phyloP scores from a whole-genome alignment of 1,140 invertebrate species.

The Phenacoccus solenopsis region DNA sequence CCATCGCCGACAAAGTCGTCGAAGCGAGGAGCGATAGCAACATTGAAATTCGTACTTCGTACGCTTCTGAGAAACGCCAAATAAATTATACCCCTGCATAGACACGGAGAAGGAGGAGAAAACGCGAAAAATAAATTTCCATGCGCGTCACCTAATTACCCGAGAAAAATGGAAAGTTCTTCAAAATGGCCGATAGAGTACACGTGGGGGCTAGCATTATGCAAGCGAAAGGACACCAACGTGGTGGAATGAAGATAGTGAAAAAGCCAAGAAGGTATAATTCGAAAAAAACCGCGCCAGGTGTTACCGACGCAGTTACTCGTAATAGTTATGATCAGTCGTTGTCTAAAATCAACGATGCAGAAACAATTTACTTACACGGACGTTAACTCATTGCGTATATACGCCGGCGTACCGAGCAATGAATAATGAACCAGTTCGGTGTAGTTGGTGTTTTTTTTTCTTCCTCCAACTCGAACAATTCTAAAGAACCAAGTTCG shows the following conservation, averaged over 20 bases:
- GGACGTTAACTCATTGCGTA: slow-evolving; percentile 11
- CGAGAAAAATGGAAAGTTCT: slow-evolving; percentile 7
- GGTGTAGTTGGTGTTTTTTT: too few relatives aligned
- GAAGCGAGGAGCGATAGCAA: too few relatives aligned
- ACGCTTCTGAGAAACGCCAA: too few relatives aligned
- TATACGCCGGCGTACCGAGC: too few relatives aligned
- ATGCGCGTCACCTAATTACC: too few relatives aligned
- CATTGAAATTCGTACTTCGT: too few relatives aligned
- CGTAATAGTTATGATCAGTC: slow-evolving; percentile 16
- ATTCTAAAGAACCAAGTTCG: not conserved
- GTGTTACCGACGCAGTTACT: slow-evolving; percentile 10
- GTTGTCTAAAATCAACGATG: slow-evolving; percentile 17
- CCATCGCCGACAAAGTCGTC: too few relatives aligned
- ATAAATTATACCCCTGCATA: too few relatives aligned
- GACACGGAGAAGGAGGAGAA: too few relatives aligned
- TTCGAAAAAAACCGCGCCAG: slow-evolving; percentile 3
- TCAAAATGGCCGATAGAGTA: not conserved
- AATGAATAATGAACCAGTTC: slow-evolving; percentile 16
- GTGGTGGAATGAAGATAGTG: not conserved
- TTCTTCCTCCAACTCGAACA: too few relatives aligned
- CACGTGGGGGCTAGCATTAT: not conserved
- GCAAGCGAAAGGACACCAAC: not conserved
- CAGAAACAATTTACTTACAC: slow-evolving; percentile 18
- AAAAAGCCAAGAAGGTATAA: not conserved
- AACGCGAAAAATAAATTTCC: too few relatives aligned